Evolutionary conservation across 2,888 invertebrate species (phyloP), one percentile per base, ranked within the genome.

Genomic region (Liodrosophila aerea): DNA sequence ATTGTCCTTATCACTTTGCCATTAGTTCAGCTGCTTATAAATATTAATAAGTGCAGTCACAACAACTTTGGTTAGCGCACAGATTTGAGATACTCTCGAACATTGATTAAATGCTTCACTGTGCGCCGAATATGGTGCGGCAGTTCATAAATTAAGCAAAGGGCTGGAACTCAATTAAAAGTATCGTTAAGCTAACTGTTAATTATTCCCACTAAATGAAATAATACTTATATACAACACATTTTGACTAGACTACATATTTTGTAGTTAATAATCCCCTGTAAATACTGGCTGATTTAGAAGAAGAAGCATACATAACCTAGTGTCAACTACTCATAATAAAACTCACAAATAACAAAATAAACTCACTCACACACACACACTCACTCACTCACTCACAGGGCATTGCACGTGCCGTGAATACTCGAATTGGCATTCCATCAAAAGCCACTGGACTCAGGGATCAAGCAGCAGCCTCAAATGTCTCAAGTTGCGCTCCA

Each of bases 1-100:
- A 83, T 82, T 83, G 81, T 82, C 85, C 76, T 82, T 85, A 82
- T 82, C 81, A 82, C 80, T 68, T 85, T 83, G 85, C 64, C 85
- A 81, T 85, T 81, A 81, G 83, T 69, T 65, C 13, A 36, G 41
- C 62, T 52, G 41, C 45, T 51, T 58, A 81, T 81, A 85, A 81
- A 81, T 81, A 81, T 81, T 81, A 78, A 81, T 81, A 72, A 40
- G 39, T 29, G 22, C 39, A 18, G 18, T 40, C n/a, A n/a, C n/a
- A 49, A 22, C 63, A 52, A 65, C 57, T 46, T 65, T 70, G 63
- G 72, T 68, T 58, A 51, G 51, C 39, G 34, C 54, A 22, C 59
- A 81, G 82, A 85, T 85, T 80, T 76, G 47, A 76, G 81, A 83
- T 85, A 82, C 70, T 82, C 78, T 82, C 78, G 62, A 75, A 70